Conservation (phyloP, 2,797 vertebrate genomes). For the Adelosebastes latens region DNA sequence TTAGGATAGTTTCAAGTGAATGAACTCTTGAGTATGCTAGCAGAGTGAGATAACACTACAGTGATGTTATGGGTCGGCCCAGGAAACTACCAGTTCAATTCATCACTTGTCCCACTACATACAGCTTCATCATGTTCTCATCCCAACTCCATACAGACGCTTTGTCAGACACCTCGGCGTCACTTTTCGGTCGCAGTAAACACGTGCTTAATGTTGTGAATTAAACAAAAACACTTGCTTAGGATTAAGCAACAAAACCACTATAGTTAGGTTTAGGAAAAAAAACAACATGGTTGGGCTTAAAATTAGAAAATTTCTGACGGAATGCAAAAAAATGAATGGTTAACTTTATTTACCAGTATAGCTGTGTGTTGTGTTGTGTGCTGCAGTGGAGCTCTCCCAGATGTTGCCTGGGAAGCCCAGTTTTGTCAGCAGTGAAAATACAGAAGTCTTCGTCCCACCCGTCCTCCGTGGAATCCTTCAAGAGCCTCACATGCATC, state of each 20-base stretch:
- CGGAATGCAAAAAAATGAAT: not conserved
- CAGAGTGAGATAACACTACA: not conserved
- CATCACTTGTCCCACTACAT: not conserved
- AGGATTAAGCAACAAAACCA: no score
- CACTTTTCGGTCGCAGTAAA: no score
- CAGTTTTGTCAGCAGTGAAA: conserved; percentile 86
- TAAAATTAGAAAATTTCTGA: no score
- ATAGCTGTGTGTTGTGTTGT: conserved; percentile 6
- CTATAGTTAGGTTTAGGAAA: no score
- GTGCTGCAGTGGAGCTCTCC: conserved; percentile 85
- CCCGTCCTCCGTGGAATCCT: conserved; percentile 79
- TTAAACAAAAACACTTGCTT: no score
- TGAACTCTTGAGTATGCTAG: not conserved
- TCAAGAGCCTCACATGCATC: conserved; percentile 71
- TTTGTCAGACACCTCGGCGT: no score
- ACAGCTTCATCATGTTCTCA: no score
- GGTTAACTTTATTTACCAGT: not conserved
- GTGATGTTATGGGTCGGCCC: not conserved
- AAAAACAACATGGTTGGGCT: fast-evolving
- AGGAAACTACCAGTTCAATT: not conserved
- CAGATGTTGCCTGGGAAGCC: conserved; percentile 78
- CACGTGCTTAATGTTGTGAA: no score
- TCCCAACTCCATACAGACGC: no score
- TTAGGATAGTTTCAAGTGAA: not conserved
- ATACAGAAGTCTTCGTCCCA: conserved; percentile 82